Evolutionary conservation across 2,113 vertebrate species (phyloP).

Genomic region (Oenanthe melanoleuca): DNA sequence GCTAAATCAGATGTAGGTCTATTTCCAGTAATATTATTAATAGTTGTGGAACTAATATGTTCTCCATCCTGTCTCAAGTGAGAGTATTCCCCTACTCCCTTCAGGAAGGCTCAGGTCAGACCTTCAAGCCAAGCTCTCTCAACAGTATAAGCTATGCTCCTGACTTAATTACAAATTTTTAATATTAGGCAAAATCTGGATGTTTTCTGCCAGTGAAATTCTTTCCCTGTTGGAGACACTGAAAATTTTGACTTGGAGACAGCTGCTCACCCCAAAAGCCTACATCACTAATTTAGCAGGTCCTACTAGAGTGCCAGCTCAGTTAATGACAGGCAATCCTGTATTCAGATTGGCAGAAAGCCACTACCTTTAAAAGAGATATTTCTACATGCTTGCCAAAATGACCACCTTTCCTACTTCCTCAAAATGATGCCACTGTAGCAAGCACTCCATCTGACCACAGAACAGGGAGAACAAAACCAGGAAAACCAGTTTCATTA

Average conservation of each 20-base stretch:
- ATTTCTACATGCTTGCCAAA: background rate
- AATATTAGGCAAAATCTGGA: background rate
- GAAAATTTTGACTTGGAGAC: background rate
- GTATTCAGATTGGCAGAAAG: background rate
- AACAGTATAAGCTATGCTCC: fast-evolving
- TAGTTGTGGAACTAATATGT: background rate
- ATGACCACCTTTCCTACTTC: background rate
- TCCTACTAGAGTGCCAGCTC: background rate
- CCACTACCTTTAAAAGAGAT: background rate
- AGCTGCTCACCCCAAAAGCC: background rate
- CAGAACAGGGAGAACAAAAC: background rate
- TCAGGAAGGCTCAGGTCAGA: background rate
- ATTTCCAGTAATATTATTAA: background rate
- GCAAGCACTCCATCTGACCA: background rate
- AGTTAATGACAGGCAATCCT: background rate
- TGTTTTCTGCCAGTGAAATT: background rate
- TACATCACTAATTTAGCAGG: background rate
- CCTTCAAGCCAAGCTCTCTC: background rate
- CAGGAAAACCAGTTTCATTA: background rate
- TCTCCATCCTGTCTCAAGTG: background rate
- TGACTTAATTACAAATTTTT: background rate
- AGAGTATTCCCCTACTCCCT: background rate
- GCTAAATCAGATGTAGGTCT: background rate
- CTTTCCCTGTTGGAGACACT: background rate
- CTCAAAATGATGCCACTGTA: background rate